Evolutionary conservation across 2,888 invertebrate species (phyloP).

Genomic region (Eutolmus rufibarbis): DNA sequence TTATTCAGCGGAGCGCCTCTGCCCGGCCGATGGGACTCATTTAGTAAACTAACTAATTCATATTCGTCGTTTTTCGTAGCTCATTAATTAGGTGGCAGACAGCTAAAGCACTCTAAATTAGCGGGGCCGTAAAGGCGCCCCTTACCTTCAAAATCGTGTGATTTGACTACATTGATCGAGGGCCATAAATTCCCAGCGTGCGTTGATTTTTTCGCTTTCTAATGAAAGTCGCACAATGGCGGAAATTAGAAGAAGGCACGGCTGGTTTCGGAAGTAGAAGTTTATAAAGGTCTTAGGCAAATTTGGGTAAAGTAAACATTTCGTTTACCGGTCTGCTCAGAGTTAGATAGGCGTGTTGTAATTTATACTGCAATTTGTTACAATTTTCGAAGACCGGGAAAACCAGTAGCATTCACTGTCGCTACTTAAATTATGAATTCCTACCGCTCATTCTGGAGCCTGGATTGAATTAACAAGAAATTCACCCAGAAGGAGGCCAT

Average conservation of each 20-base stretch:
- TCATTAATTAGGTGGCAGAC: not conserved
- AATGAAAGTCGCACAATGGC: not conserved
- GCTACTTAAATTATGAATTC: not conserved
- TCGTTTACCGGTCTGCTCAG: not conserved
- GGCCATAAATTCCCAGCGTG: not conserved
- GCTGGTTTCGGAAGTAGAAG: not conserved
- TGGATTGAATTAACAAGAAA: not conserved
- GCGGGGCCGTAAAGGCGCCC: not conserved
- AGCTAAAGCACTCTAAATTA: not conserved
- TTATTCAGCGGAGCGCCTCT: not conserved
- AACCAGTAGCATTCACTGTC: not conserved
- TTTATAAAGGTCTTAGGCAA: not conserved
- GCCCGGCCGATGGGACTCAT: not conserved
- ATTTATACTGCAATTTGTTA: not conserved
- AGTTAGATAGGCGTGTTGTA: not conserved
- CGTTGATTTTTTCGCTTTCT: not conserved
- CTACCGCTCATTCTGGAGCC: not conserved
- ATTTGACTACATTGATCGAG: not conserved
- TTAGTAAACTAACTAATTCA: not conserved
- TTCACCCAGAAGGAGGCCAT: not conserved
- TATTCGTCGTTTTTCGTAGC: not conserved
- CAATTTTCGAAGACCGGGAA: not conserved
- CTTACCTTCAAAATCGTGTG: not conserved
- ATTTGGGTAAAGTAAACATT: not conserved
- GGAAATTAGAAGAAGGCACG: not conserved